Conservation (phyloP, 2,797 vertebrate species). For the Calcarius lapponicus region DNA sequence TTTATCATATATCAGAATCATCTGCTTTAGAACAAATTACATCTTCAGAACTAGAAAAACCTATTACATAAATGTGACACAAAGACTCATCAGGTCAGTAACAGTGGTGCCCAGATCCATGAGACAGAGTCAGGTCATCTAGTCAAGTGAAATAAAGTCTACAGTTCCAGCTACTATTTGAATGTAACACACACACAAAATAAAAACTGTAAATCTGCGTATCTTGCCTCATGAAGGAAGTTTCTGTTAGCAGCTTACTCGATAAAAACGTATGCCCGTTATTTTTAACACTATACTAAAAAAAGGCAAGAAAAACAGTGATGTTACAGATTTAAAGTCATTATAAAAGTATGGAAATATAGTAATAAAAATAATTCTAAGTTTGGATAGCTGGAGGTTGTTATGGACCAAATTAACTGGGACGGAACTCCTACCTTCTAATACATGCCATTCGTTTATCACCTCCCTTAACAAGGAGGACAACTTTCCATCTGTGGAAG, state of each 20-base stretch:
- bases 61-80: not conserved
- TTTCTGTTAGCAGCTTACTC: not conserved
- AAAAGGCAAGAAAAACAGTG: not conserved
- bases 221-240: not conserved
- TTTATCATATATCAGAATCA: not conserved
- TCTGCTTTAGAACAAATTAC: not conserved
- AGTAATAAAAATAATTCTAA: not conserved
- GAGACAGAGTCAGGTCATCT: not conserved
- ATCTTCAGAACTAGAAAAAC: not conserved
- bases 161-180: not conserved
- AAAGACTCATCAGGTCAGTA: rapidly evolving
- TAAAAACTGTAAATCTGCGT: not conserved
- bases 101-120: rapidly evolving
- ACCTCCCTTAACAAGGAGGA: conserved; percentile 80
- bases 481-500: conserved; percentile 93
- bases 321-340: not conserved
- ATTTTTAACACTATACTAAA: not conserved
- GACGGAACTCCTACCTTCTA: conserved; percentile 80
- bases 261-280: rapidly evolving
- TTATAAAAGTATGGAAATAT: not conserved
- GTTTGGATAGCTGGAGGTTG: not conserved
- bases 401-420: not conserved
- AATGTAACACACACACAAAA: not conserved
- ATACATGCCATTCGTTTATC: conserved; percentile 80
- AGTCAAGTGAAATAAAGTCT: not conserved